These are phyloP conservation scores for Eupithecia tripunctaria DNA, from an alignment of 2,888 invertebrate species.

Conservation along the genomic window DNA sequence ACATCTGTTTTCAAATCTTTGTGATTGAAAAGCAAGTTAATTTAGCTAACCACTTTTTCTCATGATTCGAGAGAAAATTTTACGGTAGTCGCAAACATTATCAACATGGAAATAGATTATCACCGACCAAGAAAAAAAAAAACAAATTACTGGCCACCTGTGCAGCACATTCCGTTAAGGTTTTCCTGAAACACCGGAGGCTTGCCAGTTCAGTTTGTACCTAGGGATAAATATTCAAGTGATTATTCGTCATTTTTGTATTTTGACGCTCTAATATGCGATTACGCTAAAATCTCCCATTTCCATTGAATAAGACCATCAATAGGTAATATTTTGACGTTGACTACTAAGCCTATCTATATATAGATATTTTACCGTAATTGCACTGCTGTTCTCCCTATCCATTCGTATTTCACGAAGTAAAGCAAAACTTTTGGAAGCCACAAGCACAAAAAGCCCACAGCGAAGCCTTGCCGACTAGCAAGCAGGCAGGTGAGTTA, in stretches of 20 bases:
- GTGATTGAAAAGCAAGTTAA: background rate
- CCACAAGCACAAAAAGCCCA: slow-evolving; percentile 17
- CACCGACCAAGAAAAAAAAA: too few species aligned
- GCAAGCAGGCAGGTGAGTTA: slow-evolving; percentile 31
- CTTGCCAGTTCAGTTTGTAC: background rate
- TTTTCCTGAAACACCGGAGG: too few species aligned
- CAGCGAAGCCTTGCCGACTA: slow-evolving; percentile 29
- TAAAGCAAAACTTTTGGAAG: background rate
- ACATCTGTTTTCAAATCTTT: background rate
- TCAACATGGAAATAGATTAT: background rate
- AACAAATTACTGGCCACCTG: too few species aligned
- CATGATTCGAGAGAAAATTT: background rate
- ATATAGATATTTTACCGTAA: too few species aligned
- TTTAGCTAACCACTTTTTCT: background rate
- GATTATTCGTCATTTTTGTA: background rate
- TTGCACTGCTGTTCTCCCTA: too few species aligned
- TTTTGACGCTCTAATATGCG: background rate
- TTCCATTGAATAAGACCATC: too few species aligned
- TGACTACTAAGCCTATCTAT: too few species aligned
- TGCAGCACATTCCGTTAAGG: background rate
- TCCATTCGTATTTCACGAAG: background rate
- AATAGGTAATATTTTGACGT: too few species aligned
- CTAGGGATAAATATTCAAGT: background rate
- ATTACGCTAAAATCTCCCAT: background rate
- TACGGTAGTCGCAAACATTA: background rate